These are phyloP conservation scores for Muscina levida DNA, from an alignment of 2,888 invertebrate genomes.

Conservation along the genomic window DNA sequence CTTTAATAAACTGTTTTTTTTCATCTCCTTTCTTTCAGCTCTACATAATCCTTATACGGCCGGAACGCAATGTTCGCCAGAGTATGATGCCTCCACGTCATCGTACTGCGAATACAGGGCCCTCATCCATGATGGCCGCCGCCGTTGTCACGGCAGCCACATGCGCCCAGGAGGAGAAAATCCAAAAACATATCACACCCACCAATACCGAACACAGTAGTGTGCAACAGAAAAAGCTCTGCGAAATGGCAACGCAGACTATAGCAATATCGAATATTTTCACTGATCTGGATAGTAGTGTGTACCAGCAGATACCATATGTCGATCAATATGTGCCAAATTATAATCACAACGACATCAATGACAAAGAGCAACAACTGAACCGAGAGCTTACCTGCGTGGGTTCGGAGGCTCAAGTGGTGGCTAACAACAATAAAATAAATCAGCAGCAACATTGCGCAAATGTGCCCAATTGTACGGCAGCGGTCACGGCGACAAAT, in stretches of 20 bases:
- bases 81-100: slow-evolving; percentile 90
- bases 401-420: slow-evolving; percentile 68
- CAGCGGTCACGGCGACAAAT: slow-evolving; percentile 30
- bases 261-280: slow-evolving; percentile 78
- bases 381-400: slow-evolving; percentile 64
- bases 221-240: slow-evolving; percentile 73
- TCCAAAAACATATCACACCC: slow-evolving; percentile 83
- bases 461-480: slow-evolving; percentile 39
- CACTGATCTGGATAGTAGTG: slow-evolving; percentile 75
- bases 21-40: slow-evolving; percentile 82
- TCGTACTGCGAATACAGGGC: slow-evolving; percentile 83
- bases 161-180: slow-evolving; percentile 85
- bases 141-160: slow-evolving; percentile 85
- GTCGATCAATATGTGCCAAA: slow-evolving; percentile 80
- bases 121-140: slow-evolving; percentile 86
- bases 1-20: too few species aligned
- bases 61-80: slow-evolving; percentile 93
- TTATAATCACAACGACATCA: slow-evolving; percentile 67
- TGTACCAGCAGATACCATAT: slow-evolving; percentile 77
- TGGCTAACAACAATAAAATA: slow-evolving; percentile 79
- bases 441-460: slow-evolving; percentile 74
- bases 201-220: slow-evolving; percentile 71
- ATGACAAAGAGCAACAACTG: slow-evolving; percentile 61
- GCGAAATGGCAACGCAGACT: slow-evolving; percentile 80
- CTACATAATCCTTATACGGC: slow-evolving; percentile 93